Conservation (phyloP, 2,113 vertebrate genomes). For the Melanotaenia duboulayi region DNA sequence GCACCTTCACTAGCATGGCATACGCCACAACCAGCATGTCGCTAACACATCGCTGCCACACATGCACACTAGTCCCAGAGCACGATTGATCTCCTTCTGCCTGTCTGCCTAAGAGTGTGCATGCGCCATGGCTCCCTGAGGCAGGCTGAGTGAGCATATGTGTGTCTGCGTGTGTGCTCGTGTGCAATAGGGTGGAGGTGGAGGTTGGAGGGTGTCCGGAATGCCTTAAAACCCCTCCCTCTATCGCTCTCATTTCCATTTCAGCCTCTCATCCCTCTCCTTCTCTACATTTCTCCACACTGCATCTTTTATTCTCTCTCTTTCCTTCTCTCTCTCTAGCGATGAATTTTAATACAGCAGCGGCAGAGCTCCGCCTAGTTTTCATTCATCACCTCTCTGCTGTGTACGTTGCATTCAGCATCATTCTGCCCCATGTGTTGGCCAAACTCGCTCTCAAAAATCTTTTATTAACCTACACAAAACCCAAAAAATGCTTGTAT, state of each 20-base stretch:
- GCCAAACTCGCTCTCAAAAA: slow-evolving; percentile 23
- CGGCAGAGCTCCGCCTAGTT: slow-evolving; percentile 70
- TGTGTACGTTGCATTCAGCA: slow-evolving; percentile 49
- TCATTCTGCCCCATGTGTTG: slow-evolving; percentile 25
- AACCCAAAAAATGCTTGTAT: neutral
- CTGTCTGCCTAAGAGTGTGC: slow-evolving; percentile 62
- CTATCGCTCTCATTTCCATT: slow-evolving; percentile 52
- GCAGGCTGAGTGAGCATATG: slow-evolving; percentile 54
- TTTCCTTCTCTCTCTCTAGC: slow-evolving; percentile 34
- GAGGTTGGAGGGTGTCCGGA: neutral
- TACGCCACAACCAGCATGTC: slow-evolving; percentile 63
- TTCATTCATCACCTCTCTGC: slow-evolving; percentile 74
- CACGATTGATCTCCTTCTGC: slow-evolving; percentile 68
- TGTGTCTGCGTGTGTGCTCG: slow-evolving; percentile 40
- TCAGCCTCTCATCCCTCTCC: slow-evolving; percentile 49
- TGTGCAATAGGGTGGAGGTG: slow-evolving; percentile 53
- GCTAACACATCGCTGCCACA: slow-evolving; percentile 62
- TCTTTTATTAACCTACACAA: neutral
- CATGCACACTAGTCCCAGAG: slow-evolving; percentile 54
- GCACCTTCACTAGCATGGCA: slow-evolving; percentile 68
- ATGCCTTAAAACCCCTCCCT: slow-evolving; percentile 58
- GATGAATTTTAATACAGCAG: slow-evolving; percentile 70
- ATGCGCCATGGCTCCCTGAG: slow-evolving; percentile 67
- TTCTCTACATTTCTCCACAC: slow-evolving; percentile 54
- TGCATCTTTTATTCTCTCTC: slow-evolving; percentile 49